Evolutionary conservation across 1,140 invertebrate genomes (phyloP), one percentile per base, ranked within the genome.

Genomic region (Lepidurus arcticus): DNA sequence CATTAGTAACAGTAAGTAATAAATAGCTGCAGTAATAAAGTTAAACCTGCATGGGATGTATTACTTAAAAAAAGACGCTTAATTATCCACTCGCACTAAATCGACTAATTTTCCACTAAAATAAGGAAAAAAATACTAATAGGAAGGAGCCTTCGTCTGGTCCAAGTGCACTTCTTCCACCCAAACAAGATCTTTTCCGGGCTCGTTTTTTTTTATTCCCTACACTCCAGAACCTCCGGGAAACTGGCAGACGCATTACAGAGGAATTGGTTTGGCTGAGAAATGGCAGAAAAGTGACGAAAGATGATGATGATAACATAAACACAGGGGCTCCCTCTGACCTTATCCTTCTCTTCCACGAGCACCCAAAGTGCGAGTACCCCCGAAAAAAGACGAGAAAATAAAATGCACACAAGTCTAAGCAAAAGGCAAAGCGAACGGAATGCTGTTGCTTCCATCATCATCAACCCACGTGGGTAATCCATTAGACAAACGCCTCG

Each of bases 401-500:
- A 65, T 65, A 65, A n/a, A 65, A 13, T n/a, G 16, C 21, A 9
- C 53, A 65, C 16, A 21, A 65, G 53, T 65, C 16, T 6, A 13
- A 65, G 16, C 16, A 13, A 65, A 21, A 16, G 45, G 53, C 16
- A 65, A 65, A 1, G 53, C 53, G 53, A 65, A 13, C 53, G 53
- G 53, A 65, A 65, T 65, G 53, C 53, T 65, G 53, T 65, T 65
- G 53, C 53, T 65, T 65, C 53, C 53, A 65, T 65, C 53, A 65
- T 65, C 53, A 65, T 65, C 53, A 65, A 65, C 53, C 53, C 53
- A 65, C 53, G 53, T 65, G 53, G 53, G 53, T 65, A 65, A 65
- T 65, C 53, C 53, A 65, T 65, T 65, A 65, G 53, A 65, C 53
- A 65, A 65, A 65, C 53, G 53, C 21, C 53, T 65, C 53, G 53